Percentiles rank a stretch among this genome's conserved stretches.
Conservation (phyloP, 1,140 invertebrate species). For the Drosophila subpulchrella region DNA sequence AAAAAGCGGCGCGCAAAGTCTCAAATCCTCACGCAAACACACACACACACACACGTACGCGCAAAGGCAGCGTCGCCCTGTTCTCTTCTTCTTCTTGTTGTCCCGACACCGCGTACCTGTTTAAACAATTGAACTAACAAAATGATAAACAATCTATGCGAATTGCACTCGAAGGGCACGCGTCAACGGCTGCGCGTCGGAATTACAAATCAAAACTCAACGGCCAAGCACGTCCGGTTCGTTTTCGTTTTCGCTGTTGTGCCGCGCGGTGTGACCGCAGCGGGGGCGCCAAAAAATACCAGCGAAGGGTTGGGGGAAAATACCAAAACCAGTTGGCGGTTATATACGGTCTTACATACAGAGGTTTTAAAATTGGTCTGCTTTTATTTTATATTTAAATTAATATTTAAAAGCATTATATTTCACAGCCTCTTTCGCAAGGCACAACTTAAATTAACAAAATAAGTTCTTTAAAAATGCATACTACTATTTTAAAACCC, state of each 20-base stretch:
- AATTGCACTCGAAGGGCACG: conserved; percentile 34
- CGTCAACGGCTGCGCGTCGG: conserved; percentile 58
- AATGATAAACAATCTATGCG: conserved; percentile 38
- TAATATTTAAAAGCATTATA: too few species aligned
- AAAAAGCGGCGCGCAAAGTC: conserved; percentile 66
- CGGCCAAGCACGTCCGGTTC: conserved; percentile 66
- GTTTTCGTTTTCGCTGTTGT: conserved; percentile 37
- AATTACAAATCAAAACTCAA: conserved; percentile 63
- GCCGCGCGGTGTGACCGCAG: conserved; percentile 26
- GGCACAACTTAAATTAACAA: too few species aligned
- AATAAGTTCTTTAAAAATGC: too few species aligned
- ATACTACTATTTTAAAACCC: not conserved
- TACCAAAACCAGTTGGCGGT: not conserved
- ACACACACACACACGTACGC: conserved; percentile 1
- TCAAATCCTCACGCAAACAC: conserved; percentile 33
- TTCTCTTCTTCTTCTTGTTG: not conserved
- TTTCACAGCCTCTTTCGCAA: too few species aligned
- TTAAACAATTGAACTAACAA: conserved; percentile 13
- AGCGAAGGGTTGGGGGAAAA: not conserved
- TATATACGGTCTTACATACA: not conserved
- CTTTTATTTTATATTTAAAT: too few species aligned
- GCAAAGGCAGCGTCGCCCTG: conserved; percentile 36
- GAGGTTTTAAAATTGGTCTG: not conserved
- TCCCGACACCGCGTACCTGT: not conserved
- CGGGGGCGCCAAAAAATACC: conserved; percentile 1